phyloP scores from a whole-genome alignment of 2,113 vertebrate species.

The Turnix velox region DNA sequence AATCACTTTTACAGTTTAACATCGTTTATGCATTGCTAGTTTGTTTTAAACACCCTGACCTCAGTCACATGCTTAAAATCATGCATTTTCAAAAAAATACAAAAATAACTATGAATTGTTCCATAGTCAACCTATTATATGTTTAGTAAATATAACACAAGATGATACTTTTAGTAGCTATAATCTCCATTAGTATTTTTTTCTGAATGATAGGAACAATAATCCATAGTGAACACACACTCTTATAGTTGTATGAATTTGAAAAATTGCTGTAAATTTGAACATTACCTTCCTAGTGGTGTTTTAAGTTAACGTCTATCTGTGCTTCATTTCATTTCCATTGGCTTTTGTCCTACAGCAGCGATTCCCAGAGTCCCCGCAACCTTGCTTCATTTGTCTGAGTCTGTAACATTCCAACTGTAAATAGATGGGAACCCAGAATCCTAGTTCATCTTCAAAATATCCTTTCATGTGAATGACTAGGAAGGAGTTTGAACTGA shows the following conservation, averaged over 20 bases:
- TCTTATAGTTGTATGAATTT: background rate
- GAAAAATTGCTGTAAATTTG: background rate
- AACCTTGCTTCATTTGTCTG: background rate
- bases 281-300: background rate
- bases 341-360: background rate
- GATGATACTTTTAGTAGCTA: background rate
- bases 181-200: background rate
- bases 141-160: background rate
- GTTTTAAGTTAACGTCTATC: background rate
- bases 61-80: background rate
- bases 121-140: background rate
- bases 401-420: background rate
- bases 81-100: background rate
- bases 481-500: background rate
- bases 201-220: background rate
- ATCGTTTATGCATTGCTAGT: slow-evolving; percentile 1
- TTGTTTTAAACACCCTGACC: background rate
- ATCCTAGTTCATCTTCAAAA: background rate
- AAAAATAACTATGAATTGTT: background rate
- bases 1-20: background rate
- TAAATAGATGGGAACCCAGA: background rate
- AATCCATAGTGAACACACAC: background rate
- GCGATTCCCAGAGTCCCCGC: background rate
- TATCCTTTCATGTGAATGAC: background rate
- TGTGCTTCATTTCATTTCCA: background rate